phyloP scores from a whole-genome alignment of 2,888 invertebrate species.

The Eupithecia vulgata region DNA sequence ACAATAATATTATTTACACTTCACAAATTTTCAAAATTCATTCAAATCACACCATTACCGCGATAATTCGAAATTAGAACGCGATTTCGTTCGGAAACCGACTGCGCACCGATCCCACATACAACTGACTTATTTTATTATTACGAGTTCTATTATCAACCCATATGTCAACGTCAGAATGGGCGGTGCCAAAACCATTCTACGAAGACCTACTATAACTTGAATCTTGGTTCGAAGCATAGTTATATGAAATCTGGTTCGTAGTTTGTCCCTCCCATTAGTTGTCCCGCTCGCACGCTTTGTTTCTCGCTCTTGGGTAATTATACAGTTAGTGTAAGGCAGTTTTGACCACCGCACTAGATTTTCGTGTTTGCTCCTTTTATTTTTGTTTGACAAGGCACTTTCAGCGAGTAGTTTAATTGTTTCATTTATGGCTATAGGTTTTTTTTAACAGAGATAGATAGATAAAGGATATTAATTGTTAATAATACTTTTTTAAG shows the following conservation, averaged over 20 bases:
- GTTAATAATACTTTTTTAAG: not conserved
- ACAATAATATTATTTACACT: not conserved
- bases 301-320: slow-evolving; percentile 44
- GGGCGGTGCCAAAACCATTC: slow-evolving; percentile 67
- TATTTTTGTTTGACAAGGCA: slow-evolving; percentile 49
- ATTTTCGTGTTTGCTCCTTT: slow-evolving; percentile 49
- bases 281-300: slow-evolving; percentile 31
- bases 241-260: slow-evolving; percentile 49
- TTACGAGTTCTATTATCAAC: slow-evolving; percentile 68
- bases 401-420: slow-evolving; percentile 41
- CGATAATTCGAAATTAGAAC: slow-evolving; percentile 28
- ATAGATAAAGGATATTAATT: no score
- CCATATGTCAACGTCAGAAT: slow-evolving; percentile 71
- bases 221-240: slow-evolving; percentile 4
- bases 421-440: slow-evolving; percentile 31
- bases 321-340: slow-evolving; percentile 40
- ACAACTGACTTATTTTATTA: slow-evolving; percentile 82
- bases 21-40: slow-evolving; percentile 12
- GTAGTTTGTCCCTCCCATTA: slow-evolving; percentile 34
- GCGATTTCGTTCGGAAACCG: slow-evolving; percentile 32
- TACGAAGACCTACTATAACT: slow-evolving; percentile 36
- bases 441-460: slow-evolving; percentile 18
- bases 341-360: slow-evolving; percentile 45
- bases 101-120: slow-evolving; percentile 36
- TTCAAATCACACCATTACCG: slow-evolving; percentile 17